Percentiles rank a stretch among this genome's conserved stretches.
These are phyloP conservation scores for Calliphora vomitoria DNA, from an alignment of 2,888 invertebrate genomes.

Conservation along the genomic window DNA sequence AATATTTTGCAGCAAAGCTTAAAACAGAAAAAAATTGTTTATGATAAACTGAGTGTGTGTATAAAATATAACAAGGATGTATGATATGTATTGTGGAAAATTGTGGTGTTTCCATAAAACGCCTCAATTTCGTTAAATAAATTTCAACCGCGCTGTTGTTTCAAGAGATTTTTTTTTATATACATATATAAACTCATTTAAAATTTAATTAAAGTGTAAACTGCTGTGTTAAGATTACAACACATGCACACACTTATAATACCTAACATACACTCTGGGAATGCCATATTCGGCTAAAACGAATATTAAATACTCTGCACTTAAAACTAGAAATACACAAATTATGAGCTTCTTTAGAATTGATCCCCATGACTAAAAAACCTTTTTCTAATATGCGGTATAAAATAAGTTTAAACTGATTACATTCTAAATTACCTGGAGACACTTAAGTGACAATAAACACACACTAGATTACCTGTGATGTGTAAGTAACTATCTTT, in stretches of 20 bases:
- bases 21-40: neutral
- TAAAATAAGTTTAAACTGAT: no score
- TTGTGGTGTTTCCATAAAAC: constrained; percentile 35
- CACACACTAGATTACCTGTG: no score
- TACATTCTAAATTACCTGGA: no score
- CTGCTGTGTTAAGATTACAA: constrained; percentile 68
- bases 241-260: neutral
- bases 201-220: constrained; percentile 76
- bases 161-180: constrained; percentile 21
- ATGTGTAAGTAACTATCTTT: no score
- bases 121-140: constrained; percentile 38
- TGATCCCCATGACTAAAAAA: no score
- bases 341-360: no score
- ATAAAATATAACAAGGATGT: neutral
- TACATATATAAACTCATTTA: constrained; percentile 68
- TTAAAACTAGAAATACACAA: no score
- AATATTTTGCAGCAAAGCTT: neutral
- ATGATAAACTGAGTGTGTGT: neutral
- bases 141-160: constrained; percentile 41
- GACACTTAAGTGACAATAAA: no score
- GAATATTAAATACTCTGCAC: no score
- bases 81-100: neutral
- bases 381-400: no score
- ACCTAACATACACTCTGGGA: neutral
- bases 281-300: no score